Base-by-base conservation (phyloP, 2,797 vertebrate species). In the Tragopan temminckii region DNA sequence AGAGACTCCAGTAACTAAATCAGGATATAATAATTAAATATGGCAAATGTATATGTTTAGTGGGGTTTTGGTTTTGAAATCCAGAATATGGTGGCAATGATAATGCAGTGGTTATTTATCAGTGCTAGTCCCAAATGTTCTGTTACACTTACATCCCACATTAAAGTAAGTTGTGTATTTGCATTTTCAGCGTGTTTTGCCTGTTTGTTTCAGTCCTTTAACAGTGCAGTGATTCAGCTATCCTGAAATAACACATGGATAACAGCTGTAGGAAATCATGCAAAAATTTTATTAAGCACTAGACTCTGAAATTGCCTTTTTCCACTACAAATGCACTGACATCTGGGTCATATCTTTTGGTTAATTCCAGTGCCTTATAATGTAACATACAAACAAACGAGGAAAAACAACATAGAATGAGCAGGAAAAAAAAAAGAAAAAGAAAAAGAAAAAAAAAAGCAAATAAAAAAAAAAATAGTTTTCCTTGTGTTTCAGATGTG, bases 181-280 rank as follows among this genome's bases (percentile, higher is more conserved):
- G 81, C 53, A 69, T 95, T 93, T 95, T 91, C 50, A 3, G 53
- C 3, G 0, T 89, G 59, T 82, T 94, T 88, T 80, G 27, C 25
- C 1, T 87, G 77, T 85, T 95, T 84, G 40, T 77, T 90, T 97
- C 75, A 50, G 46, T 93, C 94, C 50, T 93, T 81, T 61, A 95
- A 68, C 79, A 68, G 58, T 58, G 58, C 50, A 63, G 46, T 90
- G 87, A 80, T 90, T 95, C 79, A 96, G 71, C 79, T 94, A 78
- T 75, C 59, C 93, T 96, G 94, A 84, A 87, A 89, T 71, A 95
- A 95, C 94, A 97, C 93, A 95, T 94, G 93, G 94, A 86, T 91
- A 96, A 93, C 94, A 96, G 96, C 96, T 97, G 92, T 94, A 95
- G 70, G 85, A 88, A 96, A 93, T 96, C 89, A 95, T 91, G 90